Evolutionary conservation across 2,888 invertebrate species (phyloP).

Genomic region (Erebia palarica): DNA sequence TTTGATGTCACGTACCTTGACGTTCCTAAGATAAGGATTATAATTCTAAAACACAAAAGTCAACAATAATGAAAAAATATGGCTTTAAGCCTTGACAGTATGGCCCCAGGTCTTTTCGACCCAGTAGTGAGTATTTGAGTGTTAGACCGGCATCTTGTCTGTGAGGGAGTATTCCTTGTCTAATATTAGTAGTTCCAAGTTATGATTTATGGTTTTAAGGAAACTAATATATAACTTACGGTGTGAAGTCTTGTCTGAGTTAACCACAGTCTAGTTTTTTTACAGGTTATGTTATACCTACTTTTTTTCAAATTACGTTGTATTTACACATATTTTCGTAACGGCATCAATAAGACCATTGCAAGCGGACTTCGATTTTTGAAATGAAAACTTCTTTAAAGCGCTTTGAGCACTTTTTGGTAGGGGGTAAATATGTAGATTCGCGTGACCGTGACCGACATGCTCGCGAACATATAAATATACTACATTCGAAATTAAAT

Average conservation of each 20-base stretch:
- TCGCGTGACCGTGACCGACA: too few relatives aligned
- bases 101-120: not conserved
- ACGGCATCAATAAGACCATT: too few relatives aligned
- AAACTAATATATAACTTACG: constrained; percentile 21
- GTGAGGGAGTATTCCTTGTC: constrained; percentile 24
- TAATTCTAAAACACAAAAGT: too few relatives aligned
- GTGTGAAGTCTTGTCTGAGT: constrained; percentile 8
- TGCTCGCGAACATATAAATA: too few relatives aligned
- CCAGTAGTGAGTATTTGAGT: not conserved
- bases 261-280: constrained; percentile 8
- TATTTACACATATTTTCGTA: not conserved
- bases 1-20: too few relatives aligned
- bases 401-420: too few relatives aligned
- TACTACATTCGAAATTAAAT: too few relatives aligned
- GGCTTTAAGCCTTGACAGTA: not conserved
- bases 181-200: constrained; percentile 26
- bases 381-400: too few relatives aligned
- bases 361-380: too few relatives aligned
- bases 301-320: not conserved
- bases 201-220: constrained; percentile 24
- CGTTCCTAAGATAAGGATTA: too few relatives aligned
- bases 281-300: not conserved
- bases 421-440: too few relatives aligned
- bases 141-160: constrained; percentile 17
- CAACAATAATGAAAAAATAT: too few relatives aligned